Evolutionary conservation across 92 coral and sea anemone species (phyloP), one percentile per base, ranked within the genome.

Genomic region (Epizoanthus ramosus): DNA sequence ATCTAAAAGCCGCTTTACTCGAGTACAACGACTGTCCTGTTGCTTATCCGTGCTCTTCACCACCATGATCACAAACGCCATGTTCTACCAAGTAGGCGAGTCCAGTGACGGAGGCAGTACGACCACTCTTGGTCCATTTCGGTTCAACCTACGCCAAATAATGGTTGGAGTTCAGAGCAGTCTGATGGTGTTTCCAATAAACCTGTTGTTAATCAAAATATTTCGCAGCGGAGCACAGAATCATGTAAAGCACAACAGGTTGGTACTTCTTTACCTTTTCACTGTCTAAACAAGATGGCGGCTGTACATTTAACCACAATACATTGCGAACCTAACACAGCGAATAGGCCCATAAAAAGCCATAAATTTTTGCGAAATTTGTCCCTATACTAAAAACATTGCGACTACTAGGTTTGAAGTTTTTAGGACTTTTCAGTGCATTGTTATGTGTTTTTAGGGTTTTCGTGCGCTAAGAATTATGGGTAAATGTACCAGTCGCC

Each of bases 111-210:
- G 87, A 57, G 84, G 85, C 2, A 65, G 85, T 28, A 89, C 92
- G 18, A 58, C 89, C 19, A 86, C 75, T 65, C 79, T 95, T 18
- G 98, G 98, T 21, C 96, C 98, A 35, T 25, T 95, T 18, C 85
- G 63, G 66, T 79, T 95, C 57, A 91, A 86, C 43, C 53, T 92
- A 17, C 89, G 93, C 13, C 90, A 88, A 41, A 80, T 95, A n/a
- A 85, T 93, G 47, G 87, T 95, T 50, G 98, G 98, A 39, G 74
- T 93, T 37, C 98, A 95, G 63, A 95, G 98, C 87, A 90, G 98
- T 43, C 65, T 95, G 6, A 85, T 95, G 58, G 89, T 93, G 4
- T 82, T 95, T 71, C 98, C 98, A 2, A 79, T 95, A 3, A 95
- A 95, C 74, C 56, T 95, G 70, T 76, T 86, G 15, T 24, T 95